Conservation (phyloP, 2,888 invertebrate species). For the Chalcosyrphus nemorum region DNA sequence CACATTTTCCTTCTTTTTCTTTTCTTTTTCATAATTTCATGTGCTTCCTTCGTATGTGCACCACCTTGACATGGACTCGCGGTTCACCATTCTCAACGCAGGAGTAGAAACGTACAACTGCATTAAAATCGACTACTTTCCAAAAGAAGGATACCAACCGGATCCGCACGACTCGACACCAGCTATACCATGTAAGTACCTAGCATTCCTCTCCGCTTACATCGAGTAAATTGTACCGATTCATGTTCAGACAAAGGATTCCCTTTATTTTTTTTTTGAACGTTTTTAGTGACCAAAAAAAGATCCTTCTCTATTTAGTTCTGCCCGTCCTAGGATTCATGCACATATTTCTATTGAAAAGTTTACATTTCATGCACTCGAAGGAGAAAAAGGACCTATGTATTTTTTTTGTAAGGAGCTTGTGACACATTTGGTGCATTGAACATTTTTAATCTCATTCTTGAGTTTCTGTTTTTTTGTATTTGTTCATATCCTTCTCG, state of each 20-base stretch:
- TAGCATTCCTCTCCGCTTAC: constrained; percentile 75
- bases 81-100: constrained; percentile 51
- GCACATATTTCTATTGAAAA: background rate
- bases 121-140: constrained; percentile 93
- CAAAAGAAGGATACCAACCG: constrained; percentile 92
- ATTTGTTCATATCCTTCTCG: constrained; percentile 7
- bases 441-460: constrained; percentile 35
- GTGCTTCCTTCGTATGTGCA: constrained; percentile 49
- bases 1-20: constrained; percentile 28
- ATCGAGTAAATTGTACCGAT: constrained; percentile 38
- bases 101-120: constrained; percentile 83
- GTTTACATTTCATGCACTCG: background rate
- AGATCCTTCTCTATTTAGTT: constrained; percentile 14
- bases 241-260: constrained; percentile 47
- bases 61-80: constrained; percentile 54
- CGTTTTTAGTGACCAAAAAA: constrained; percentile 13
- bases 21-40: constrained; percentile 64
- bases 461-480: background rate
- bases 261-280: background rate
- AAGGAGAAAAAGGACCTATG: background rate
- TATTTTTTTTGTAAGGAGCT: background rate
- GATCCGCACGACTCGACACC: constrained; percentile 95
- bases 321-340: constrained; percentile 13
- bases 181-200: constrained; percentile 94
- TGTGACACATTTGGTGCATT: constrained; percentile 57